phyloP scores from a whole-genome alignment of 1,140 invertebrate species.

The Samia ricini region DNA sequence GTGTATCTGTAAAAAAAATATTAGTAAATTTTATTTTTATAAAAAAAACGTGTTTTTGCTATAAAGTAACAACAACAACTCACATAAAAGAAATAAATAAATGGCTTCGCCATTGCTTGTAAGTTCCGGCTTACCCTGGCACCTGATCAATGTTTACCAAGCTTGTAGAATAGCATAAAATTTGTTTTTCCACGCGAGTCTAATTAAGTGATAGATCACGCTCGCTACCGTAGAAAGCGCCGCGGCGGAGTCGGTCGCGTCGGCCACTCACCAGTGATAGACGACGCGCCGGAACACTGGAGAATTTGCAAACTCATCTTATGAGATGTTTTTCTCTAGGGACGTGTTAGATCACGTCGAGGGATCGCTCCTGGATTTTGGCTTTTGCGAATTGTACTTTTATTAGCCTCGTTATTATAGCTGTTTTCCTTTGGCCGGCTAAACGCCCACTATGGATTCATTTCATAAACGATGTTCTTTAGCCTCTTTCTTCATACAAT shows the following conservation, averaged over 20 bases:
- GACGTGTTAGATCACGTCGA: neutral
- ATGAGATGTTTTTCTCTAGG: conserved; percentile 34
- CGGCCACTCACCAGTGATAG: conserved; percentile 30
- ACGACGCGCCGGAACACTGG: conserved; percentile 28
- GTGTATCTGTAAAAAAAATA: no score
- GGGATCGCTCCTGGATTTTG: neutral
- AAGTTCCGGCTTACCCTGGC: neutral
- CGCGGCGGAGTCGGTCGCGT: neutral
- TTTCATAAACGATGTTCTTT: neutral
- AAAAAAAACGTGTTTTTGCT: neutral
- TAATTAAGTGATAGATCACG: conserved; percentile 26
- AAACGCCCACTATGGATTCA: neutral
- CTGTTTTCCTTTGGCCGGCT: neutral
- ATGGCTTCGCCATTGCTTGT: neutral
- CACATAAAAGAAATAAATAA: no score
- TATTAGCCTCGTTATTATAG: neutral
- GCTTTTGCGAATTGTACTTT: neutral
- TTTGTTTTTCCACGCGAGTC: conserved; percentile 11
- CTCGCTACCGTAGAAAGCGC: conserved; percentile 4
- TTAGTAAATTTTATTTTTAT: neutral
- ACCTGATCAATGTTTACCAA: conserved; percentile 9
- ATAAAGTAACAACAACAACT: no score
- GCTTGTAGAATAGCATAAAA: conserved; percentile 6
- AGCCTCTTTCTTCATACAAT: no score
- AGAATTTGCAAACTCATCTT: conserved; percentile 39